Evolutionary conservation across 2,113 vertebrate genomes (phyloP).

Genomic region (Carollia perspicillata): DNA sequence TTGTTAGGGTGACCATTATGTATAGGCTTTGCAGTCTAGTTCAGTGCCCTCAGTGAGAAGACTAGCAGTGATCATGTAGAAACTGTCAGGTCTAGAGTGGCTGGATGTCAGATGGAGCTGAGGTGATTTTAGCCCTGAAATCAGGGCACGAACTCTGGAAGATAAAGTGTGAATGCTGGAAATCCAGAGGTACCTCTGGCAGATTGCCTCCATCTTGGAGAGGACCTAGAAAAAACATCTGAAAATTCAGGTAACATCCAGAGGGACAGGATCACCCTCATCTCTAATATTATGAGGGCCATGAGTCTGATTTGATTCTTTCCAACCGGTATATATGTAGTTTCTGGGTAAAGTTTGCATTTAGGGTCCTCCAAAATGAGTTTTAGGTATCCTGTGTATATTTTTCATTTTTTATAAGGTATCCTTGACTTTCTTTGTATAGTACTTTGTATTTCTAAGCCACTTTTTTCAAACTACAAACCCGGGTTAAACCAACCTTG

Average conservation of each 20-base stretch:
- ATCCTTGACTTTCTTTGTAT: conserved; percentile 9
- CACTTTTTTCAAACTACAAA: conserved; percentile 42
- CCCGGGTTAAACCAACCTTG: conserved; percentile 34
- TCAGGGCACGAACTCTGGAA: background rate
- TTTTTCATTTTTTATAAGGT: conserved; percentile 25
- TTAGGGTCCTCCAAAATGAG: conserved; percentile 26
- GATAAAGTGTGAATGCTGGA: background rate
- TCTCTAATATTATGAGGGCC: background rate
- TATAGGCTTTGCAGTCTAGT: background rate
- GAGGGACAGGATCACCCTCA: background rate
- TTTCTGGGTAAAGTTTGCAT: conserved; percentile 1
- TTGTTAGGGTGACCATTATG: background rate
- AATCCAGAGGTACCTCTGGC: background rate
- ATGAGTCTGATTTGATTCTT: background rate
- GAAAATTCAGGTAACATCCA: background rate
- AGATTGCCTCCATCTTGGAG: background rate
- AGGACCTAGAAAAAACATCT: background rate
- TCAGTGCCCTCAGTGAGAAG: background rate
- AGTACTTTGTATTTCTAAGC: conserved; percentile 2
- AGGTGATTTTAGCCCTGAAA: background rate
- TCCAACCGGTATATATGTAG: background rate
- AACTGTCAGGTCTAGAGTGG: background rate
- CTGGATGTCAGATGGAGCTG: background rate
- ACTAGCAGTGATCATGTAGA: background rate
- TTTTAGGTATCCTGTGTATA: background rate